These are phyloP conservation scores for Tragulus kanchil DNA, from an alignment of 2,113 vertebrate species.

Conservation along the genomic window DNA sequence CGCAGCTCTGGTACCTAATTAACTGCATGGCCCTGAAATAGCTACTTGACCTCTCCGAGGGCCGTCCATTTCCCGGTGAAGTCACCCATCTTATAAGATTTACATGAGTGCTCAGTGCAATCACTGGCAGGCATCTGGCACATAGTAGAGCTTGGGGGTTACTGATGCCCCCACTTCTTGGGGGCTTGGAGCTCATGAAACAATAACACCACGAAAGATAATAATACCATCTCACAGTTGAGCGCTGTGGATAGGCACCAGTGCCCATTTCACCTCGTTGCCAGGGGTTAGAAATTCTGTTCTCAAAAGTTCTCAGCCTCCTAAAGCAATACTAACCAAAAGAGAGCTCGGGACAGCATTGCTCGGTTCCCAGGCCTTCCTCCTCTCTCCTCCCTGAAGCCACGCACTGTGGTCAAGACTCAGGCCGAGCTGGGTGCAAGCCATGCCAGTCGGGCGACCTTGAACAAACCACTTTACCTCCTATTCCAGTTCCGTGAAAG, in stretches of 20 bases:
- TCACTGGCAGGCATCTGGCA: not conserved
- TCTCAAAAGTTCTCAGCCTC: not conserved
- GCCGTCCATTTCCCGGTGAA: not conserved
- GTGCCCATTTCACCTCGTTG: not conserved
- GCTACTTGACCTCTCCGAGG: not conserved
- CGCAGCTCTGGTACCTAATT: not conserved
- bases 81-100: too few relatives aligned
- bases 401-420: not conserved
- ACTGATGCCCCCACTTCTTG: too few relatives aligned
- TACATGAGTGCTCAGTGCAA: fast-evolving
- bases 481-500: not conserved
- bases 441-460: not conserved
- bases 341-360: not conserved
- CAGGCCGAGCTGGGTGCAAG: not conserved
- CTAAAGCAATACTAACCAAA: not conserved
- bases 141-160: too few relatives aligned
- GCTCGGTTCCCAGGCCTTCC: not conserved
- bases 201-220: not conserved
- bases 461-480: not conserved
- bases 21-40: not conserved
- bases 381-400: not conserved
- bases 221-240: not conserved
- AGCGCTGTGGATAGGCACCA: not conserved
- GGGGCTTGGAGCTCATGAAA: not conserved
- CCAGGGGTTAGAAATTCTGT: too few relatives aligned